phyloP scores from a whole-genome alignment of 2,113 vertebrate species.

The Prionailurus viverrinus region DNA sequence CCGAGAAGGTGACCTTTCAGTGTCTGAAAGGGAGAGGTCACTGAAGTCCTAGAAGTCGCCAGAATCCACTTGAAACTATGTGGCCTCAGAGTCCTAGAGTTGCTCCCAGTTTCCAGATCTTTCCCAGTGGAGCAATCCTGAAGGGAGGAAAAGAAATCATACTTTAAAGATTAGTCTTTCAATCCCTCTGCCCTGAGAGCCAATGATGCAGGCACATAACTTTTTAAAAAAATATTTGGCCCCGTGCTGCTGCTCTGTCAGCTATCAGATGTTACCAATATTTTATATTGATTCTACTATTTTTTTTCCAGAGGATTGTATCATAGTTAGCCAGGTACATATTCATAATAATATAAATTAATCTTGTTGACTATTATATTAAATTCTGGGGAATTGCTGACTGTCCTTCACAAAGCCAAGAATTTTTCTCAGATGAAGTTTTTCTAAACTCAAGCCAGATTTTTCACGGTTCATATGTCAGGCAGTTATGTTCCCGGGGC shows the following conservation, averaged over 20 bases:
- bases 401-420: conserved; percentile 33
- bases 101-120: background rate
- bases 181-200: background rate
- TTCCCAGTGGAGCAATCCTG: background rate
- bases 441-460: conserved; percentile 58
- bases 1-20: background rate
- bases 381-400: conserved; percentile 49
- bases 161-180: conserved; percentile 49
- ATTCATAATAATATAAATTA: conserved; percentile 42
- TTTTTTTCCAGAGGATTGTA: conserved; percentile 16
- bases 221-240: background rate
- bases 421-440: conserved; percentile 27
- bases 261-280: background rate
- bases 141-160: background rate
- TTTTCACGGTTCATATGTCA: conserved; percentile 3
- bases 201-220: background rate
- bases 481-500: background rate
- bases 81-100: background rate
- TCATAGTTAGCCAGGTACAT: background rate
- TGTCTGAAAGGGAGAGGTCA: background rate
- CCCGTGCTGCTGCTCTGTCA: background rate
- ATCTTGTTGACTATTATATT: conserved; percentile 3
- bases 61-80: background rate
- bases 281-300: conserved; percentile 60
- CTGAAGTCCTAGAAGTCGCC: background rate